phyloP scores from a whole-genome alignment of 2,113 vertebrate species.

The Notothenia rossii region DNA sequence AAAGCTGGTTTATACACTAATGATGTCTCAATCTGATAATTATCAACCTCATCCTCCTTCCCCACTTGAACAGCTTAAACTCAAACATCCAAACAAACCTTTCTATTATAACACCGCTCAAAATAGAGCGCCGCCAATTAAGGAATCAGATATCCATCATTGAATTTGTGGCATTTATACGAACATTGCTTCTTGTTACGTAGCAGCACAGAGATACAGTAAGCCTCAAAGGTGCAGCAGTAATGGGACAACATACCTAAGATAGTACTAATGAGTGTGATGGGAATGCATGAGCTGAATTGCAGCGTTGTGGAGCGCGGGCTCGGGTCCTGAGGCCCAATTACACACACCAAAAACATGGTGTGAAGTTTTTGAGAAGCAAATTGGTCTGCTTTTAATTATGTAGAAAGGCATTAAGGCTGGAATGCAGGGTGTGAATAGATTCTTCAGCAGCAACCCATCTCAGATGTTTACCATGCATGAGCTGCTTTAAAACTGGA shows the following conservation, averaged over 20 bases:
- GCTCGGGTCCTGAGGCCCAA: slow-evolving; percentile 21
- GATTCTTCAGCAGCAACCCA: slow-evolving; percentile 68
- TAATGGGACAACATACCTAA: slow-evolving; percentile 7
- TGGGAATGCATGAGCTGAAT: slow-evolving; percentile 18
- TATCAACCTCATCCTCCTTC: neutral
- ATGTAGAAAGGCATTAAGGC: slow-evolving; percentile 54
- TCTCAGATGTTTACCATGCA: slow-evolving; percentile 69
- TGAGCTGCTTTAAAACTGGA: slow-evolving; percentile 58
- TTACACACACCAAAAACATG: slow-evolving; percentile 46
- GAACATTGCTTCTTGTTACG: neutral
- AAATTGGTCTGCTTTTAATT: slow-evolving; percentile 75
- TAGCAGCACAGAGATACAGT: neutral
- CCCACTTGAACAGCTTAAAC: neutral
- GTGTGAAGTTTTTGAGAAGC: slow-evolving; percentile 53
- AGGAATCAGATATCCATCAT: neutral
- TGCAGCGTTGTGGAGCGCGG: neutral
- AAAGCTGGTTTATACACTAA: neutral
- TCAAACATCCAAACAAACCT: slow-evolving; percentile 4
- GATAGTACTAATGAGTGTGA: slow-evolving; percentile 23
- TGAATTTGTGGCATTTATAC: neutral
- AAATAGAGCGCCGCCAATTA: neutral
- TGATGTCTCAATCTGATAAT: neutral
- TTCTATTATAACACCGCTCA: neutral
- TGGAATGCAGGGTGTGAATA: slow-evolving; percentile 69
- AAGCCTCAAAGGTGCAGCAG: neutral